These are phyloP conservation scores for Microcebus lehilahytsara DNA, from an alignment of 2,113 vertebrate genomes.

Conservation along the genomic window DNA sequence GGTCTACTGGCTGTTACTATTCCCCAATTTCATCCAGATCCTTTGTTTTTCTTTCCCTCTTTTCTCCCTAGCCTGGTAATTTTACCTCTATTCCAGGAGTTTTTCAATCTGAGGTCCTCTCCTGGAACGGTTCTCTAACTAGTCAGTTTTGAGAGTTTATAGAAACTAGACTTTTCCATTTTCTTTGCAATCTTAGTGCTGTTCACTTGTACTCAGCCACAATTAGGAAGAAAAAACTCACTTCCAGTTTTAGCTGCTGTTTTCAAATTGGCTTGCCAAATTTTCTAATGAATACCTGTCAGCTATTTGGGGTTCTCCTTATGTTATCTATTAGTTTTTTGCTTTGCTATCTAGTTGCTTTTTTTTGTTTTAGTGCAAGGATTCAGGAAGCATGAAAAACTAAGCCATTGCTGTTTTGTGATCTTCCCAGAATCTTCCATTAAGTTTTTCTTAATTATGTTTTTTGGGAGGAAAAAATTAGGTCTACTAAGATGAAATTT, in stretches of 20 bases:
- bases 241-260: background rate
- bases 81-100: background rate
- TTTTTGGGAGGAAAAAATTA: background rate
- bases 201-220: background rate
- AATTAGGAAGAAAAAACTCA: background rate
- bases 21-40: background rate
- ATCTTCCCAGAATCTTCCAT: background rate
- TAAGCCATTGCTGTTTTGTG: background rate
- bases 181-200: background rate
- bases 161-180: background rate
- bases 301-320: background rate
- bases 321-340: background rate
- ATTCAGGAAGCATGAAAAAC: background rate
- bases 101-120: background rate
- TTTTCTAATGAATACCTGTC: background rate
- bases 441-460: background rate
- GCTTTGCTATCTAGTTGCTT: background rate
- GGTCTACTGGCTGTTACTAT: background rate
- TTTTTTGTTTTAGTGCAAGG: background rate
- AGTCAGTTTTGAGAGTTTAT: background rate
- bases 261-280: background rate
- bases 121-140: background rate
- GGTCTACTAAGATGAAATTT: background rate
- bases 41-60: background rate
- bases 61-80: background rate